Base-by-base conservation (phyloP, 2,113 vertebrate species). In the Macquaria ambigua region DNA sequence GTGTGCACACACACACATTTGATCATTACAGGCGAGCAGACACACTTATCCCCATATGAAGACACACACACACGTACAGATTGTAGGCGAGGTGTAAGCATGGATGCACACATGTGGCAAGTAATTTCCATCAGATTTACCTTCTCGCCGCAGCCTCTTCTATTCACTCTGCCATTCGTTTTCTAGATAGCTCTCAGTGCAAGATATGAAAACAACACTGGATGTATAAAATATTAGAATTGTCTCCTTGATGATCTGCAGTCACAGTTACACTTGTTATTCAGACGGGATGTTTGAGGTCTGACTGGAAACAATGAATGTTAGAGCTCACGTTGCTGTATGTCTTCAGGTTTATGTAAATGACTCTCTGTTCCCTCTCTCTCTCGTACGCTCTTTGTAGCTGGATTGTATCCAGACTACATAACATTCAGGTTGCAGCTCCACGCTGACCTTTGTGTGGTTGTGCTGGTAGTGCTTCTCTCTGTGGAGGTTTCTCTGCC, bases 191-290 rank as follows among this genome's bases (percentile, higher is more conserved):
- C 66, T 83, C 58, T 83, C 50, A 43, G 76, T 15, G 50, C 63
- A 34, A 56, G 86, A 80, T 64, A 72, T 56, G 76, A 81, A 83
- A 81, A 87, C 83, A 82, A 59, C 76, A 21, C 5, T n/a, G 12
- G 31, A 28, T 80, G 80, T 56, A 74, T 77, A 41, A 83, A 77
- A 82, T 86, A 77, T 84, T 62, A 69, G 82, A 71, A 53, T 41
- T 48, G 85, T 77, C 82, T 81, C 1, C 41, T 48, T 34, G 63
- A 69, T 70, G 82, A 78, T 77, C 74, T 67, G 86, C 79, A 20
- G 74, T 77, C 84, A 82, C 81, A 25, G 67, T 77, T 82, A 78
- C 82, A 76, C 85, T 87, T 86, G 80, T 89, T 91, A 85, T 91
- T 91, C 90, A 78, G 75, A 72, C 66, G 55, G 52, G 56, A 56